Percentiles rank a stretch among this genome's conserved stretches.
phyloP scores from a whole-genome alignment of 2,888 invertebrate species.

The Noctua pronuba region DNA sequence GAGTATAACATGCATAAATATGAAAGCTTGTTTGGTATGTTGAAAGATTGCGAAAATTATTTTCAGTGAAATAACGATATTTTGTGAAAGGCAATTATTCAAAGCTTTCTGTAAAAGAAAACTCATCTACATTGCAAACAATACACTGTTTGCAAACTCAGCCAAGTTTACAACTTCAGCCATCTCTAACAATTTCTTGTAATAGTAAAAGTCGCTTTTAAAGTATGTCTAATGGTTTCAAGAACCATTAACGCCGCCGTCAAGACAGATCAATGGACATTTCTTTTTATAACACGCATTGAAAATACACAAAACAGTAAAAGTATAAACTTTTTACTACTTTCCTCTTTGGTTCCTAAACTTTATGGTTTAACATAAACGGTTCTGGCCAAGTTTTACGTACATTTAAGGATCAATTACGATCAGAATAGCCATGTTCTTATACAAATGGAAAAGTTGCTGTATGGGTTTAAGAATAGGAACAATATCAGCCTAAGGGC shows the following conservation, averaged over 20 bases:
- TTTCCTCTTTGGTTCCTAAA: conserved; percentile 37
- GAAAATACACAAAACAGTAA: conserved; percentile 50
- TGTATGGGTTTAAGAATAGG: not conserved
- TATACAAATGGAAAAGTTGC: not conserved
- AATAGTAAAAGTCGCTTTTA: conserved; percentile 54
- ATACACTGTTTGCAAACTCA: conserved; percentile 30
- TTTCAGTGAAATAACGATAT: not conserved
- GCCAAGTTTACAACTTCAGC: conserved; percentile 33
- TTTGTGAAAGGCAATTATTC: not conserved
- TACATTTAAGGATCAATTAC: conserved; percentile 33
- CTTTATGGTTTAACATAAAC: conserved; percentile 33
- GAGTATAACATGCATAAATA: not conserved
- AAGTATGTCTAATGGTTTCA: conserved; percentile 58
- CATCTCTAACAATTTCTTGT: conserved; percentile 40
- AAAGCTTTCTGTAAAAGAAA: conserved; percentile 9
- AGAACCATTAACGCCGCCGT: conserved; percentile 59
- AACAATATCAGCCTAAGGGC: conserved; percentile 10
- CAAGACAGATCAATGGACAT: conserved; percentile 58
- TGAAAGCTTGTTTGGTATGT: not conserved
- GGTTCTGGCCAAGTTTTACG: conserved; percentile 23
- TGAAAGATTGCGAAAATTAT: not conserved
- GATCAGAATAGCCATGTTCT: conserved; percentile 18
- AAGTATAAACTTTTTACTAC: conserved; percentile 40
- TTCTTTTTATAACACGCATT: conserved; percentile 48
- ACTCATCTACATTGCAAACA: conserved; percentile 6